Base-by-base conservation (phyloP, 2,113 vertebrate genomes). In the Vanacampus margaritifer region DNA sequence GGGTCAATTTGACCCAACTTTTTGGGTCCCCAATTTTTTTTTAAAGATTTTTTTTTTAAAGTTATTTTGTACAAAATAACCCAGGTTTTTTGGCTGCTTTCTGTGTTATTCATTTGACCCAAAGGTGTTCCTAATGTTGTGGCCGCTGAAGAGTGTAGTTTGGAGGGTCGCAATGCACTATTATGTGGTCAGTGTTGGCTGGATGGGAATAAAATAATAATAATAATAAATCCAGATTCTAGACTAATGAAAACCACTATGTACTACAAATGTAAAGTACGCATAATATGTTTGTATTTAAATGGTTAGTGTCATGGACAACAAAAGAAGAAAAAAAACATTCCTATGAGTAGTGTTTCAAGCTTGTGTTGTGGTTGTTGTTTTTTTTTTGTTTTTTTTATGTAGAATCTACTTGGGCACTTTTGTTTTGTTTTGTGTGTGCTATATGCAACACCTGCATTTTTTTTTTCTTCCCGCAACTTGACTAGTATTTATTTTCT, bases 401-500 rank as follows among this genome's bases (percentile, higher is more conserved):
- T 37, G 58, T 37, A 60, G 58, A 37, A n/a, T 5, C 9, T 37
- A 60, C 21, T 37, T 13, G 35, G 57, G 19, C 58, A 60, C 58
- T 60, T 36, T 60, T 60, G 10, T 24, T 19, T 37, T 37, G 17
- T 57, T 57, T 57, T 60, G 35, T 35, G n/a, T 37, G 58, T 60
- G 35, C 58, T 77, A 23, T 66, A 62, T 70, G 66, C 57, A 73
- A 63, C 71, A 65, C 65, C 63, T 66, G 64, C 64, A 37, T 68
- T 68, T 71, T 64, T 19, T 68, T 10, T 23, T 3, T 10, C 51
- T 1, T 23, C 23, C 6, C 62, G 80, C 64, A 62, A 17, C 19
- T 71, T 65, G 59, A 68, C 54, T 57, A 17, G 28, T 79, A 87
- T 87, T 85, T 89, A 85, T 89, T 90, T 88, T 88, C 75, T 73